phyloP scores from a whole-genome alignment of 2,888 invertebrate genomes.

The Siphlonurus alternatus region DNA sequence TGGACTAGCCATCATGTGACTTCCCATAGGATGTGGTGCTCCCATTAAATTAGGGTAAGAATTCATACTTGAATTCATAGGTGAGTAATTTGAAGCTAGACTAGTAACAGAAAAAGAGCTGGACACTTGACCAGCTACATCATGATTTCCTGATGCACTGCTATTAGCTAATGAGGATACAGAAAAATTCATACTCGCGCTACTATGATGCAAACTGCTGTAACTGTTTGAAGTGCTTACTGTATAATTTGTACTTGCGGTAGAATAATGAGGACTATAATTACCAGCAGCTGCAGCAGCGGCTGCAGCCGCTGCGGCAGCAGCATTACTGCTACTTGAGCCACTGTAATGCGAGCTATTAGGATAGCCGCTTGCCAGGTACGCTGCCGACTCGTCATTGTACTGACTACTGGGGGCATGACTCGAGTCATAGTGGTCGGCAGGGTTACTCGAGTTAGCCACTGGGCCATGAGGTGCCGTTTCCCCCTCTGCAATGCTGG shows the following conservation, averaged over 20 bases:
- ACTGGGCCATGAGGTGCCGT: slow-evolving; percentile 16
- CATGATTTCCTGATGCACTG: slow-evolving; percentile 15
- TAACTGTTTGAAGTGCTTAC: slow-evolving; percentile 16
- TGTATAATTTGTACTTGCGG: slow-evolving; percentile 18
- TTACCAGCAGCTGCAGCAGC: slow-evolving; percentile 5
- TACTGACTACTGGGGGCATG: slow-evolving; percentile 15
- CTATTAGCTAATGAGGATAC: slow-evolving; percentile 23
- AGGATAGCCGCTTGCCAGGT: slow-evolving; percentile 17
- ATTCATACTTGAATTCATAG: slow-evolving; percentile 20
- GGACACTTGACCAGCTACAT: slow-evolving; percentile 16
- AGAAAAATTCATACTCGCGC: slow-evolving; percentile 22
- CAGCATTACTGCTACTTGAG: slow-evolving; percentile 16
- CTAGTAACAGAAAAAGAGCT: slow-evolving; percentile 30
- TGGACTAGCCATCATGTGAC: slow-evolving; percentile 13
- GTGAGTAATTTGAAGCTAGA: slow-evolving; percentile 25
- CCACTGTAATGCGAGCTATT: slow-evolving; percentile 17
- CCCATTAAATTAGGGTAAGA: slow-evolving; percentile 29
- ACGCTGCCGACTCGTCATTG: slow-evolving; percentile 19
- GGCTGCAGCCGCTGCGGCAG: not conserved
- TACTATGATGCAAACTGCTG: slow-evolving; percentile 16
- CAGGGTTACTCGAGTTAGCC: slow-evolving; percentile 18
- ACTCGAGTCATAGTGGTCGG: slow-evolving; percentile 16
- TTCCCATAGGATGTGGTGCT: slow-evolving; percentile 25
- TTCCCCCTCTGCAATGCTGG: slow-evolving; percentile 63
- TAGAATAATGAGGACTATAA: slow-evolving; percentile 17